A percentile compares a stretch with the other conserved stretches of the same genome.
Conservation (phyloP, 1,140 invertebrate species). For the Zaprionus ghesquierei region DNA sequence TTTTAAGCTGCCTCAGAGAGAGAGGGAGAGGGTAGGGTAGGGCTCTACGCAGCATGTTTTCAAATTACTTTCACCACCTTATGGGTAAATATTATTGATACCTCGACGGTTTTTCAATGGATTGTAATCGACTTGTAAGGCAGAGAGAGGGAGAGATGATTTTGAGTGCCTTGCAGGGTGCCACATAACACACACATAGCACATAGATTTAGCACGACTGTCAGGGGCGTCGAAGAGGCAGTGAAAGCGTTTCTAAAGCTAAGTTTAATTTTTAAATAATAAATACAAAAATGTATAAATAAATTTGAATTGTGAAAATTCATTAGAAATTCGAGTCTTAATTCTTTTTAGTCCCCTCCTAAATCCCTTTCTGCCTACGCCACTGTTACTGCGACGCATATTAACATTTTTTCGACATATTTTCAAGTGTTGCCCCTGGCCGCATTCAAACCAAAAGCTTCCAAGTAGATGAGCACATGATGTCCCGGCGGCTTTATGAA, state of each 20-base stretch:
- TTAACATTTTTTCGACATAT: slow-evolving; percentile 70
- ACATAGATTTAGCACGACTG: neutral
- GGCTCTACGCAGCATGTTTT: slow-evolving; percentile 32
- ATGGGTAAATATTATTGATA: slow-evolving; percentile 76
- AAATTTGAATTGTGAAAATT: too few species aligned
- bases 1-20: slow-evolving; percentile 46
- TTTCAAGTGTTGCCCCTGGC: slow-evolving; percentile 59
- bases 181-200: slow-evolving; percentile 27
- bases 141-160: too few species aligned
- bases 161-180: slow-evolving; percentile 38
- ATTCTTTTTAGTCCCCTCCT: too few species aligned
- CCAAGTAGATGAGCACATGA: slow-evolving; percentile 41
- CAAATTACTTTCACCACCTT: slow-evolving; percentile 75
- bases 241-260: too few species aligned
- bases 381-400: slow-evolving; percentile 54
- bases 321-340: too few species aligned
- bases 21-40: too few species aligned
- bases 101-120: slow-evolving; percentile 76
- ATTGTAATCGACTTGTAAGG: slow-evolving; percentile 67
- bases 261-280: too few species aligned
- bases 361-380: too few species aligned
- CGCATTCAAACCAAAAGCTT: slow-evolving; percentile 50
- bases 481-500: slow-evolving; percentile 51
- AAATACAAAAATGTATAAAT: too few species aligned
- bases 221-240: too few species aligned